Percentiles rank a stretch among this genome's conserved stretches.
These are phyloP conservation scores for Patella caerulea DNA, from an alignment of 2,888 invertebrate species.

Conservation along the genomic window DNA sequence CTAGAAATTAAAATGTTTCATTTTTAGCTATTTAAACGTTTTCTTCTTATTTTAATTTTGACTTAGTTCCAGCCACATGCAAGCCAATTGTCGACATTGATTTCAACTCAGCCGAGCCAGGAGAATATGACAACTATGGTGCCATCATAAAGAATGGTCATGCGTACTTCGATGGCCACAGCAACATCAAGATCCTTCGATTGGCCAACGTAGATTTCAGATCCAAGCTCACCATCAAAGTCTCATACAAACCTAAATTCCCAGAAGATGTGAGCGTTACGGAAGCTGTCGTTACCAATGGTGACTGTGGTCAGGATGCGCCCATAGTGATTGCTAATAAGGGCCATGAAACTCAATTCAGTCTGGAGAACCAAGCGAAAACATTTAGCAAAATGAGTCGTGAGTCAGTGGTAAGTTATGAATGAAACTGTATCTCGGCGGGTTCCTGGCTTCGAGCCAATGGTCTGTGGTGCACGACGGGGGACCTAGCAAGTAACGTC, in stretches of 20 bases:
- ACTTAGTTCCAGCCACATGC: background rate
- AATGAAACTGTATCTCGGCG: too few species aligned
- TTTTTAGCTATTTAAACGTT: too few species aligned
- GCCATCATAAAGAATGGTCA: background rate
- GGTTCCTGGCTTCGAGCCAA: too few species aligned
- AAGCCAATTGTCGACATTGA: background rate
- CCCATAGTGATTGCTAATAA: background rate
- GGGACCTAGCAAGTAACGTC: too few species aligned
- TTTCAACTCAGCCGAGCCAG: background rate
- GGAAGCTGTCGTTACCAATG: background rate
- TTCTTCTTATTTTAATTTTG: too few species aligned
- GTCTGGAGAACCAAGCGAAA: too few species aligned
- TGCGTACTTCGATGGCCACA: background rate
- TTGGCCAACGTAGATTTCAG: background rate
- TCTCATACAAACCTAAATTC: background rate
- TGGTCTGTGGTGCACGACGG: too few species aligned
- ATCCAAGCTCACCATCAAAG: background rate
- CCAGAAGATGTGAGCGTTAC: too few species aligned
- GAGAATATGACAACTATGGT: background rate
- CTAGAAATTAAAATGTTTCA: too few species aligned
- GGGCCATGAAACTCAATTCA: background rate
- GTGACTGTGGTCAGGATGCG: background rate
- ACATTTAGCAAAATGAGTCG: too few species aligned
- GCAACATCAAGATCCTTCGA: background rate
- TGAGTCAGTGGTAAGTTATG: too few species aligned